These are phyloP conservation scores for Onychomys leucogaster DNA, from an alignment of 2,797 vertebrate species.

Conservation along the genomic window DNA sequence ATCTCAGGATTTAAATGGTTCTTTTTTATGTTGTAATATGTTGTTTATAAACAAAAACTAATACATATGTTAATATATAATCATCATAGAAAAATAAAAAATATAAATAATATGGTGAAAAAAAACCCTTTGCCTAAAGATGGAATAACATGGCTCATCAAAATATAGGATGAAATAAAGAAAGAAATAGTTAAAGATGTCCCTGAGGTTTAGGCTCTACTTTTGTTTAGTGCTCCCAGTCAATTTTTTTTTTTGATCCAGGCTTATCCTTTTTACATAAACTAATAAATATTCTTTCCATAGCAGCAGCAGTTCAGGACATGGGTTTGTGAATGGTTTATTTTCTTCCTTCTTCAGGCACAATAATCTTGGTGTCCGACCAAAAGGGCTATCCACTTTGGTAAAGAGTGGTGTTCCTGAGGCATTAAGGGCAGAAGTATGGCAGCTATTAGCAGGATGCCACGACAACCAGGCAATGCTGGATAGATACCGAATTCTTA, in stretches of 20 bases:
- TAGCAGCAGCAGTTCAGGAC: background rate
- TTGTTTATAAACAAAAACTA: conserved; percentile 30
- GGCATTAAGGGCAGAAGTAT: conserved; percentile 97
- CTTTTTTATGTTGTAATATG: conserved; percentile 3
- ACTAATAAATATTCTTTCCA: conserved; percentile 27
- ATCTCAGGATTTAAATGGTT: conserved; percentile 4
- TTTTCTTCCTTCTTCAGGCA: conserved; percentile 90
- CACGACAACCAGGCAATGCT: conserved; percentile 96
- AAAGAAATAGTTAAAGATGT: background rate
- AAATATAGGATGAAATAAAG: background rate
- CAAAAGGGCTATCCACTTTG: conserved; percentile 93
- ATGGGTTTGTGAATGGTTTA: conserved; percentile 4
- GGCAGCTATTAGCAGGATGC: conserved; percentile 97
- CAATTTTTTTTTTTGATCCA: conserved; percentile 30
- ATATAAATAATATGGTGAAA: conserved; percentile 36
- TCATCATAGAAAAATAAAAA: conserved; percentile 39
- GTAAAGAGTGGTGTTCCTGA: conserved; percentile 96
- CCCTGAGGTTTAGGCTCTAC: background rate
- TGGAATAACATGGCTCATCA: background rate
- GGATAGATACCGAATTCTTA: conserved; percentile 96
- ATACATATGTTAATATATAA: conserved; percentile 6
- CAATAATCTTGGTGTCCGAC: conserved; percentile 93
- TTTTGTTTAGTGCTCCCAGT: background rate
- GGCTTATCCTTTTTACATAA: conserved; percentile 16
- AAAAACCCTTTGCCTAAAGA: background rate